Evolutionary conservation across 2,888 invertebrate genomes (phyloP), one percentile per base, ranked within the genome.

Genomic region (Leistus spinibarbis): DNA sequence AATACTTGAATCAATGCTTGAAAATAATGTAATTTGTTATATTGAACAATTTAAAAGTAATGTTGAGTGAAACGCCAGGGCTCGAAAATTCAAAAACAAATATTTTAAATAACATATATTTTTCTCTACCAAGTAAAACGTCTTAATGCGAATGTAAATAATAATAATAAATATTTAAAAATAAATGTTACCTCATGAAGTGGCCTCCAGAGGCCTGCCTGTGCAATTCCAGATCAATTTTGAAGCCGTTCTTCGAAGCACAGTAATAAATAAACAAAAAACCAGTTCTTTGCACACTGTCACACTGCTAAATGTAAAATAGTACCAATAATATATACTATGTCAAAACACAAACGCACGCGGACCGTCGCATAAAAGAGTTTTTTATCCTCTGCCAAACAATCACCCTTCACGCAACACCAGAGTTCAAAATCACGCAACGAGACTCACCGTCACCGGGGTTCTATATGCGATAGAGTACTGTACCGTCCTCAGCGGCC

Each of bases 171-270:
- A n/a, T 53, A 40, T 40, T 40, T 40, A 4, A 40, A 40, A 40
- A 69, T 57, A 57, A 16, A 69, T 40, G 76, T 82, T 80, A 89
- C 92, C 92, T 92, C 88, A 92, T 91, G 83, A 92, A 91, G 89
- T 92, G 92, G 87, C 92, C 92, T 88, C 89, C 89, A 88, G 91
- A 90, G 88, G 92, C 91, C 88, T 92, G 91, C 81, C 88, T 86
- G 82, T 92, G 92, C 84, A 92, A 89, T 81, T 92, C 92, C 88
- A 92, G 91, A 89, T 92, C 92, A 91, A 92, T 89, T 87, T 86
- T 91, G 90, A 84, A 82, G 88, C 88, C 86, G 89, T 89, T 83
- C 79, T 82, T 83, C 83, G 40, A 70, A 69, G 76, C 77, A 79
- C 79, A 77, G 40, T 40, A 40, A 40, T 40, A 40, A 40, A 40